Evolutionary conservation across 2,113 vertebrate species (phyloP).

Genomic region (Plestiodon gilberti): DNA sequence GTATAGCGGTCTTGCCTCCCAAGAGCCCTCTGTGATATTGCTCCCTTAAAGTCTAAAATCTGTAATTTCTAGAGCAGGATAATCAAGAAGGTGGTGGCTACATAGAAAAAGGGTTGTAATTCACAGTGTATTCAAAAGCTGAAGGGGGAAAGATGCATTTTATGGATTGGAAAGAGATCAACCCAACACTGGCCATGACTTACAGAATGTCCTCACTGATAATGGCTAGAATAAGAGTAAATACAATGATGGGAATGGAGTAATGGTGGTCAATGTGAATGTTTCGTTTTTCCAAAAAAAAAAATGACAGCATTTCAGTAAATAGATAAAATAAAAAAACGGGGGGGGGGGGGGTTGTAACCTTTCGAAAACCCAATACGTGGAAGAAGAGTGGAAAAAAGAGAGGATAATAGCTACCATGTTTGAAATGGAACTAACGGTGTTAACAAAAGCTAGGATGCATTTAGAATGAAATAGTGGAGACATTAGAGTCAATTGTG

Average conservation of each 20-base stretch:
- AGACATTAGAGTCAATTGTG: neutral
- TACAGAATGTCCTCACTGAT: neutral
- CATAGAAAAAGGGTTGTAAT: conserved; percentile 53
- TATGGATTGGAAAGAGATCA: conserved; percentile 49
- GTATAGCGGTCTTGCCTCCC: conserved; percentile 24
- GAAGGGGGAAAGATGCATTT: conserved; percentile 37
- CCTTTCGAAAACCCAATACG: too few species aligned
- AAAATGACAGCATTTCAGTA: neutral
- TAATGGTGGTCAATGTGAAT: neutral
- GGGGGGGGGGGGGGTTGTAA: too few species aligned
- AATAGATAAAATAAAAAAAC: neutral
- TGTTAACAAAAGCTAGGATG: neutral
- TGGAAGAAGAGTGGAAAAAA: too few species aligned
- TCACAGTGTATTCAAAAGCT: conserved; percentile 53
- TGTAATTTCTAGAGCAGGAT: neutral
- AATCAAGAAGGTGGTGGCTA: conserved; percentile 29
- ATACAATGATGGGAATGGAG: neutral
- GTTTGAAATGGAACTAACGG: neutral
- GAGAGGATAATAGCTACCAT: too few species aligned
- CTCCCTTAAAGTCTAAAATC: neutral
- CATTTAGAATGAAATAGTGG: neutral
- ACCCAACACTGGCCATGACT: neutral
- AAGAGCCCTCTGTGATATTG: conserved; percentile 2
- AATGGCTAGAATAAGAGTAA: conserved; percentile 31
- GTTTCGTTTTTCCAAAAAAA: neutral